Base-by-base conservation (phyloP, 2,888 invertebrate species). In the Lysandra coridon region DNA sequence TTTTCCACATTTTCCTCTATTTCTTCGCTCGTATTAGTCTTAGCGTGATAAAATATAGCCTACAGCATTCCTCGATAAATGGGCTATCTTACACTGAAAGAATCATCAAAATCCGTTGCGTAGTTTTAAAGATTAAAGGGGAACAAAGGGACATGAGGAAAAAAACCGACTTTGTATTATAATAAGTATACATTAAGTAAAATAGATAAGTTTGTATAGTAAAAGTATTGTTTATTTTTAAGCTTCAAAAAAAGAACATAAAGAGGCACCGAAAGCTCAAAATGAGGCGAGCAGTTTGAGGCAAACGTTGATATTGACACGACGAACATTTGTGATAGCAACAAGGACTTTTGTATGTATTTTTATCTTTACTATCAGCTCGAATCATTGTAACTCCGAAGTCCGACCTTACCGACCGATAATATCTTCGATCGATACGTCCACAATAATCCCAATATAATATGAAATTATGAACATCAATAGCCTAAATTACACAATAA, bases 311-410 rank as follows among this genome's bases (percentile, higher is more conserved):
- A 75, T 49, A 44, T 30, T 75, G 23, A 49, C 49, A 5, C 49
- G 49, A 23, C 75, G 75, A 30, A 49, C 49, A 30, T 75, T 49
- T 30, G 4, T 75, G 75, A 75, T 75, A 75, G 75, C 75, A 53
- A 49, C 49, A 49, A 75, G 75, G 49, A 30, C n/a, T 75, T 75
- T 49, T 53, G 75, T 75, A 75, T 49, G 75, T 75, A 30, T 49
- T 49, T 23, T 12, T 69, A 69, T 69, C 17, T 69, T 69, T 2
- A 69, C 33, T 69, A 69, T 69, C 69, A 69, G 14, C 17, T 69
- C 14, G 17, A 69, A 69, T 64, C 30, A 3, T 64, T 33, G 33
- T 69, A 69, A 69, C 69, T 33, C 69, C 33, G 69, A 33, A 69
- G 37, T 33, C 69, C 33, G 69, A 33, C 69, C 33, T 64, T 30